Conservation (phyloP, 2,888 invertebrate genomes). For the Saturnia pavonia region DNA sequence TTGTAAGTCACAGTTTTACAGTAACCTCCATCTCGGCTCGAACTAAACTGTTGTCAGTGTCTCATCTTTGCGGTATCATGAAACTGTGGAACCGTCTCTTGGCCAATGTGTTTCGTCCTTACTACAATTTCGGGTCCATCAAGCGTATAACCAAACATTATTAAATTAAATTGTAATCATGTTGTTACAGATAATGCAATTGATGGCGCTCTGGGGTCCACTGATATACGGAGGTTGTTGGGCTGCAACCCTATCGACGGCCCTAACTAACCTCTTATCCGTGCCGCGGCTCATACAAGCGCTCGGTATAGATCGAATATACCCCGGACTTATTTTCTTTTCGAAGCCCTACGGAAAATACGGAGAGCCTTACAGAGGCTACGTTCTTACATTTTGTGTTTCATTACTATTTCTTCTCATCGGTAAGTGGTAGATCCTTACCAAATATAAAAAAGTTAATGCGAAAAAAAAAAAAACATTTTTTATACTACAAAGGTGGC, state of each 20-base stretch:
- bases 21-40: too few relatives aligned
- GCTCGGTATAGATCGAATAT: conserved; percentile 94
- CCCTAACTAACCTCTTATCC: conserved; percentile 95
- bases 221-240: conserved; percentile 97
- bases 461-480: too few relatives aligned
- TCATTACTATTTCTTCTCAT: conserved; percentile 92
- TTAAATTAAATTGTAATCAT: not conserved
- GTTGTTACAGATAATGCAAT: conserved; percentile 86
- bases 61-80: too few relatives aligned
- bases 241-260: conserved; percentile 97
- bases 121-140: too few relatives aligned
- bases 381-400: conserved; percentile 93
- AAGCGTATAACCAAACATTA: not conserved
- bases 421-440: conserved; percentile 77
- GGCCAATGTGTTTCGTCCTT: too few relatives aligned
- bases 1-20: too few relatives aligned
- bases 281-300: conserved; percentile 95
- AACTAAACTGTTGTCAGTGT: too few relatives aligned
- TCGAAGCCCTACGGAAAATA: conserved; percentile 92
- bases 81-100: too few relatives aligned
- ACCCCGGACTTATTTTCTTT: conserved; percentile 95
- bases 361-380: conserved; percentile 93
- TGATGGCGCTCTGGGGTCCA: conserved; percentile 93
- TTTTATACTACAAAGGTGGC: too few relatives aligned
- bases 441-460: not conserved